Conservation (phyloP, 2,888 invertebrate species). For the Drepanosiphum platanoidis region DNA sequence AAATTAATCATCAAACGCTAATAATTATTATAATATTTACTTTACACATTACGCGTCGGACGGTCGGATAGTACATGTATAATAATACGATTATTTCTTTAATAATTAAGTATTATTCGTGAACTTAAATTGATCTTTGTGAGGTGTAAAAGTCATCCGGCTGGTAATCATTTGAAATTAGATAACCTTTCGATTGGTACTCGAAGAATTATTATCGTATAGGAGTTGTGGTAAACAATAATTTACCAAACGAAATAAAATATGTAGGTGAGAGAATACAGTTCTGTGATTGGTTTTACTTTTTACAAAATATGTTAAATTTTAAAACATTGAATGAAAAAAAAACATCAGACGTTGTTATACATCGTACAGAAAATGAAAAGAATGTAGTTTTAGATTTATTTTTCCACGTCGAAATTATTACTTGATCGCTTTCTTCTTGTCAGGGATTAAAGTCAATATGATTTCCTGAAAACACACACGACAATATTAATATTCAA, state of each 20-base stretch:
- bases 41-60: not conserved
- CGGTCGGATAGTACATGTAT: not conserved
- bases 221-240: constrained; percentile 20
- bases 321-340: constrained; percentile 5
- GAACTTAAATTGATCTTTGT: constrained; percentile 11
- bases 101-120: not conserved
- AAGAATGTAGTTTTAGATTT: not conserved
- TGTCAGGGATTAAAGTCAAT: constrained; percentile 10
- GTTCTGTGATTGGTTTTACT: constrained; percentile 2
- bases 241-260: constrained; percentile 28
- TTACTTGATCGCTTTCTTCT: constrained; percentile 36
- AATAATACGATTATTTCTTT: not conserved
- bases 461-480: constrained; percentile 47
- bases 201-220: constrained; percentile 13
- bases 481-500: not conserved
- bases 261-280: constrained; percentile 6
- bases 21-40: not conserved
- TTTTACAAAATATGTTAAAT: not conserved
- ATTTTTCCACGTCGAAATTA: not conserved
- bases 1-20: not conserved
- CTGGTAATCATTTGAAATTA: not conserved
- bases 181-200: constrained; percentile 5
- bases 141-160: not conserved
- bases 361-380: constrained; percentile 39
- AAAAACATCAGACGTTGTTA: no score